Evolutionary conservation across 2,797 vertebrate genomes (phyloP), one percentile per base, ranked within the genome.

Genomic region (Myoxocephalus aenaeus): DNA sequence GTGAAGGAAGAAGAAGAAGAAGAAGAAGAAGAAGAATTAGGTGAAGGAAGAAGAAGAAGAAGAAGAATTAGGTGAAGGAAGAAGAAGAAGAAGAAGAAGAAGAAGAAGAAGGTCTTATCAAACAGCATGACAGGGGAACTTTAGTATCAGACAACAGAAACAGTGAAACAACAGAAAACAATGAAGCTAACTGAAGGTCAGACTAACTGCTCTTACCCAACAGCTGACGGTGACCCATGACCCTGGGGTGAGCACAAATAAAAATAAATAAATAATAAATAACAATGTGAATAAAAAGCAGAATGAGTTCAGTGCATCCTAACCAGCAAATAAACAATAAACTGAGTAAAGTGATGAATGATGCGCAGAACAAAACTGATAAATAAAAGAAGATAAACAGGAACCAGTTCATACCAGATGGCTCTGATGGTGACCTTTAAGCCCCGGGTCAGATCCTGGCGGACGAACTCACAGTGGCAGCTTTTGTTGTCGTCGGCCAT

Each of bases 381-480:
- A 2, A 83, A 68, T 61, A 20, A 62, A 17, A 59, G 38, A 46
- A 73, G 53, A 1, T 27, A 7, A 66, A 29, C 50, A 2, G 54
- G 22, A 9, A 66, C 25, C 50, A 2, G 54, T 48, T 87, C 96
- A 92, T 96, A 99, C 98, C 98, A 99, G 88, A 99, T 96, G 4
- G 97, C 97, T 87, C 98, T 94, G 94, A 99, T 99, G 94, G 97
- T 97, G 92, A 97, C 97, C 96, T 99, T 99, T 77, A 99, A 94
- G 68, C 97, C 98, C 0, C 97, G 98, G 0, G 98, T 98, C 90
- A 99, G 93, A 71, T 99, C 98, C 89, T 99, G 97, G 0, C 97
- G 95, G 70, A 98, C 96, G 68, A 98, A 99, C 93, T 99, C 98
- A 86, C 97, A 99, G 91, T 97, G 97, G 86, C 97, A 99, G 92